Evolutionary conservation across 2,888 invertebrate genomes (phyloP), one percentile per base, ranked within the genome.

Genomic region (Empis livida): DNA sequence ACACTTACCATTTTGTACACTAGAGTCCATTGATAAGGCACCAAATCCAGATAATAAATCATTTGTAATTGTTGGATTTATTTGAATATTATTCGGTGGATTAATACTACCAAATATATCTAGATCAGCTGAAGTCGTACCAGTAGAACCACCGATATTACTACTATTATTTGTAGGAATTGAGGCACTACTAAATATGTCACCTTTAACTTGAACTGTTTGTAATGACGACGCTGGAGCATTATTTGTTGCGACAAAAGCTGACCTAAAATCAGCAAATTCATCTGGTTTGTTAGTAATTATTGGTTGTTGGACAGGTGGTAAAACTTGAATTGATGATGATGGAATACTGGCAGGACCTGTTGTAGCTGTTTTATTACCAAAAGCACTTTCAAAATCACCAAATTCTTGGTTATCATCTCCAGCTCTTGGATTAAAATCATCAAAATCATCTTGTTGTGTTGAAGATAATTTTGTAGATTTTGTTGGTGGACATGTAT

Each of bases 221-320:
- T 27, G 23, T 27, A 27, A 8, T 27, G 23, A 9, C 9, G 23
- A 9, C 9, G 5, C 8, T 27, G 23, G 8, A 27, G 8, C 9
- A 20, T 20, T 20, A 20, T 50, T 54, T 27, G 56, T 16, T 43
- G 45, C 39, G 44, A 50, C 48, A 31, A 88, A 89, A 10, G 86
- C 86, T 41, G 80, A 78, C 51, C 75, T 74, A 65, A 90, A 89
- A 70, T 89, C 90, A 0, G 88, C 90, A 68, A 90, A 90, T 53
- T 83, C 84, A 56, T 82, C 84, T 50, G 65, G 71, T 49, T 55
- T 49, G 42, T 48, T 13, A 47, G 52, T 32, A 53, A 43, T 49
- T 16, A 59, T 9, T 27, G 56, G 1, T 61, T 63, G 8, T 56
- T 49, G 42, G 13, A 49, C 50, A 32, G 53, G 30, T 15, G 47